These are phyloP conservation scores for Spodoptera litura DNA, from an alignment of 1,140 invertebrate genomes.

Conservation along the genomic window DNA sequence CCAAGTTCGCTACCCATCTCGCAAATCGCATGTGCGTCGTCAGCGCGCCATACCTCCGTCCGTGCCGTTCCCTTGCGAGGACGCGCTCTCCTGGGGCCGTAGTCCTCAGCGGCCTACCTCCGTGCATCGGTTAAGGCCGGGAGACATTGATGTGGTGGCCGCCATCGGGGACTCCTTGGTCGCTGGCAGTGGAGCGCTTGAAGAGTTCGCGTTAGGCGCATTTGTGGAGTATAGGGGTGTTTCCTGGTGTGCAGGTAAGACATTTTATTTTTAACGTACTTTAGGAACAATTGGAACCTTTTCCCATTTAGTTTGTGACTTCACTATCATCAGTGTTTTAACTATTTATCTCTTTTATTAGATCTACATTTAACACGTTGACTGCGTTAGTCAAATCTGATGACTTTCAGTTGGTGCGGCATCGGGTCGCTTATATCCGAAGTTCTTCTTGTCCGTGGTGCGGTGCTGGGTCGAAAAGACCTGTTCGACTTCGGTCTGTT, in stretches of 20 bases:
- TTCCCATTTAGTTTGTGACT: too few relatives aligned
- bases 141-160: slow-evolving; percentile 92
- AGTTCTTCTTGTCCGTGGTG: too few relatives aligned
- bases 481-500: too few relatives aligned
- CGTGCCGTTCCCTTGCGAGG: slow-evolving; percentile 75
- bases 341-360: too few relatives aligned
- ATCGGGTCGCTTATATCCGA: too few relatives aligned
- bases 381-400: too few relatives aligned
- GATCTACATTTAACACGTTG: too few relatives aligned
- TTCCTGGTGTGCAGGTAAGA: slow-evolving; percentile 90
- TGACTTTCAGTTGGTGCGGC: too few relatives aligned
- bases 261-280: neutral
- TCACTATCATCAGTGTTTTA: too few relatives aligned
- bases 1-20: slow-evolving; percentile 70
- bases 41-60: slow-evolving; percentile 69
- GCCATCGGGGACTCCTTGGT: slow-evolving; percentile 93
- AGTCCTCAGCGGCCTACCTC: slow-evolving; percentile 71
- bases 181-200: slow-evolving; percentile 91
- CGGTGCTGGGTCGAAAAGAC: too few relatives aligned
- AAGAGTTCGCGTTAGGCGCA: slow-evolving; percentile 90
- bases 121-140: slow-evolving; percentile 87
- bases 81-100: slow-evolving; percentile 65
- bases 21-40: slow-evolving; percentile 74
- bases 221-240: slow-evolving; percentile 92
- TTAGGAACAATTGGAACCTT: too few relatives aligned